A percentile compares a stretch with the other conserved stretches of the same genome.
Evolutionary conservation across 2,888 invertebrate species (phyloP).

Genomic region (Pocota personata): DNA sequence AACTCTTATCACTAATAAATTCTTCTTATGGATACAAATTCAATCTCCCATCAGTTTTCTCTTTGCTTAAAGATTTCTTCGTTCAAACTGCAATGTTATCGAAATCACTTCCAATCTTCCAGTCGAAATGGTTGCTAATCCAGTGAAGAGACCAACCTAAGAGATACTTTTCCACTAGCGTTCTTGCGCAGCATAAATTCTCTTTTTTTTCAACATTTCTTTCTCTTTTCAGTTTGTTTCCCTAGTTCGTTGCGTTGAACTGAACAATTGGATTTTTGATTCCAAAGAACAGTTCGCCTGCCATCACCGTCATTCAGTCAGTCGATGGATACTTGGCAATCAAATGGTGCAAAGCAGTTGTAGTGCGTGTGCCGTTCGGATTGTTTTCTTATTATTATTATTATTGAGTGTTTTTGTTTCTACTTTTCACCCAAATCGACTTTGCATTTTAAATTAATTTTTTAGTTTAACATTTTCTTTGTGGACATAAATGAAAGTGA

Average conservation of each 20-base stretch:
- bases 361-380: slow-evolving; percentile 70
- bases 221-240: slow-evolving; percentile 8
- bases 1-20: slow-evolving; percentile 12
- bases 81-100: neutral
- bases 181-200: slow-evolving; percentile 33
- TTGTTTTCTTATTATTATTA: slow-evolving; percentile 60
- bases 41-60: neutral
- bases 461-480: slow-evolving; percentile 24
- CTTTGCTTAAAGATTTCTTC: neutral
- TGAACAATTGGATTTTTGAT: slow-evolving; percentile 43
- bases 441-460: slow-evolving; percentile 50
- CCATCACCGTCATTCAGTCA: slow-evolving; percentile 58
- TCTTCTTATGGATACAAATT: too few species aligned
- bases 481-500: slow-evolving; percentile 9
- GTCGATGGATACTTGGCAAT: slow-evolving; percentile 69
- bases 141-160: slow-evolving; percentile 21
- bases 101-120: slow-evolving; percentile 34
- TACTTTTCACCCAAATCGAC: slow-evolving; percentile 42
- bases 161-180: slow-evolving; percentile 22
- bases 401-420: slow-evolving; percentile 57
- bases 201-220: neutral
- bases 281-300: slow-evolving; percentile 55
- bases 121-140: slow-evolving; percentile 14
- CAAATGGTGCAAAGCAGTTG: slow-evolving; percentile 66
- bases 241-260: neutral